Conservation (phyloP, 2,113 vertebrate species). For the Callocephalon fimbriatum region DNA sequence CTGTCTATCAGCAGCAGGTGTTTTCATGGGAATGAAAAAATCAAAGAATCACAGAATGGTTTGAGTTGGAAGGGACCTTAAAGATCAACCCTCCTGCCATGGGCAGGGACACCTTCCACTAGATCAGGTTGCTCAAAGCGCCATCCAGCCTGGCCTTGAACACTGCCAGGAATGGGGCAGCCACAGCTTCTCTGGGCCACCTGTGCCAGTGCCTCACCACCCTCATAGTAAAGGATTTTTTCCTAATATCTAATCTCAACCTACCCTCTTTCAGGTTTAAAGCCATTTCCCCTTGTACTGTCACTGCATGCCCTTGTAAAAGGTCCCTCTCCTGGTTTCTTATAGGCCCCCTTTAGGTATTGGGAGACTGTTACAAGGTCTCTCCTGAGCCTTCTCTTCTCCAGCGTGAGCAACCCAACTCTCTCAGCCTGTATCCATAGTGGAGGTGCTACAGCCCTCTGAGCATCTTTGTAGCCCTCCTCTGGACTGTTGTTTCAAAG, state of each 20-base stretch:
- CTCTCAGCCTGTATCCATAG: neutral
- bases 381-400: neutral
- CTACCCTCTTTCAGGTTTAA: neutral
- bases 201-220: neutral
- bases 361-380: neutral
- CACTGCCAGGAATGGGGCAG: neutral
- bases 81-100: neutral
- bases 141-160: neutral
- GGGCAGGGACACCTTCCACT: neutral
- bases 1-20: neutral
- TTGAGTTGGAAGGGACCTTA: neutral
- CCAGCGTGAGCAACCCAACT: neutral
- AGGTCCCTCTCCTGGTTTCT: neutral
- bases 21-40: neutral
- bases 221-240: neutral
- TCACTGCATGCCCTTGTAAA: neutral
- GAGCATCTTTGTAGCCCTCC: neutral
- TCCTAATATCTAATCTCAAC: neutral
- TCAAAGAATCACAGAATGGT: neutral
- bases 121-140: neutral
- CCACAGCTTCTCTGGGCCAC: neutral
- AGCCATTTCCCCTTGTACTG: neutral
- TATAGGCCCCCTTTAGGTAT: neutral
- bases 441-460: neutral
- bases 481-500: neutral